Base-by-base conservation (phyloP, 2,113 vertebrate species). In the Chroicocephalus ridibundus region DNA sequence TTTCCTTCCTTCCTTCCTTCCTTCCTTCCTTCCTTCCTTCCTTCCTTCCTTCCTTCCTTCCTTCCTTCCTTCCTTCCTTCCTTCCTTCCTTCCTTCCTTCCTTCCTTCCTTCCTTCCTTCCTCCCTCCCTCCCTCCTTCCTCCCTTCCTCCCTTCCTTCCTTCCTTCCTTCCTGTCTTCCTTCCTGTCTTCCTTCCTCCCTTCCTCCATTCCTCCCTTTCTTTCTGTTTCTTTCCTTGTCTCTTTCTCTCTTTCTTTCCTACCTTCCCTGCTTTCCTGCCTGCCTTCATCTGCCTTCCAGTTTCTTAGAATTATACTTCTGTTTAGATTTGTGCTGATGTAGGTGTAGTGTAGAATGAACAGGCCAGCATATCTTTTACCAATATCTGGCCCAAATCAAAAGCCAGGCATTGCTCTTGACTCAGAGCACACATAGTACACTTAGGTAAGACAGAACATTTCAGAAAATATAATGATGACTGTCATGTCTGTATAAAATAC, bases 201-300 rank as follows among this genome's bases (percentile, higher is more conserved):
- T 34, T 3, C 4, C 13, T 64, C 10, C 17, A 34, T 25, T 3
- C 19, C 4, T 51, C 2, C 5, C 4, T n/a, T 9, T 12, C 5
- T 31, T 3, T 9, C 2, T 66, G 17, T 40, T 29, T 64, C 18
- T 31, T 44, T 14, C 12, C 17, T 31, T 65, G 13, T 31, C 13
- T 65, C 19, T 20, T 31, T 64, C 17, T 40, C 52, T 54, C 34
- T 24, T 51, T 17, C 10, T 13, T 44, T 8, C 25, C 11, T 34
- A 11, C 17, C 38, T 64, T 8, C 11, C 19, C 24, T 27, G 31
- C 15, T 16, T 66, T 44, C 19, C 17, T 26, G 15, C 26, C 24
- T 27, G 31, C 15, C 25, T 66, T 66, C 29, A 38, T 38, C 17
- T 36, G 24, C 26, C 42, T 8, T 29, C 25, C 15, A 7, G 6